Evolutionary conservation across 2,113 vertebrate species (phyloP).

Genomic region (Scomber japonicus): DNA sequence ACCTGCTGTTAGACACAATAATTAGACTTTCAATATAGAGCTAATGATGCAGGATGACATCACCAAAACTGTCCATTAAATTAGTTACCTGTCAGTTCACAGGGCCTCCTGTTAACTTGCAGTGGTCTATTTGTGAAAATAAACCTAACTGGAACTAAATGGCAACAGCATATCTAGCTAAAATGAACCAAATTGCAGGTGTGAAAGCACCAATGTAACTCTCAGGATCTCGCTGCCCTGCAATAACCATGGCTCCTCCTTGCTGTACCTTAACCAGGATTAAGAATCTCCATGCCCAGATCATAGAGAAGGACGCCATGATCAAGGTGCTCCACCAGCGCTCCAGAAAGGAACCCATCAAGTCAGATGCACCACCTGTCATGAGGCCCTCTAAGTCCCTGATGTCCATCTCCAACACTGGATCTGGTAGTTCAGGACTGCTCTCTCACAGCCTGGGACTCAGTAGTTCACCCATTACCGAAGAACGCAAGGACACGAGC

Average conservation of each 20-base stretch:
- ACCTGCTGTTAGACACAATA: too few relatives aligned
- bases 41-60: too few relatives aligned
- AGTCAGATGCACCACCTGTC: constrained; percentile 90
- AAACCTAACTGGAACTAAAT: too few relatives aligned
- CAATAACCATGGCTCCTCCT: constrained; percentile 1
- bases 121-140: too few relatives aligned
- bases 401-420: constrained; percentile 95
- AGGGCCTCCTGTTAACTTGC: too few relatives aligned
- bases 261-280: constrained; percentile 83
- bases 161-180: too few relatives aligned
- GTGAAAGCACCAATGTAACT: background rate
- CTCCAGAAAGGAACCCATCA: constrained; percentile 93
- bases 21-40: too few relatives aligned
- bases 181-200: too few relatives aligned
- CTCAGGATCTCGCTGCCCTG: background rate
- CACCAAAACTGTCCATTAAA: too few relatives aligned
- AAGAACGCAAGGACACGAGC: constrained; percentile 94
- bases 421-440: constrained; percentile 87
- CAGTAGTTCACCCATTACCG: constrained; percentile 93
- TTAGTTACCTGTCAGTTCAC: too few relatives aligned
- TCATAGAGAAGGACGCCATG: constrained; percentile 99
- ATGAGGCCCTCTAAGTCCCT: constrained; percentile 98
- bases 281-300: constrained; percentile 98
- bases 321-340: constrained; percentile 99
- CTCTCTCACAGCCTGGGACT: constrained; percentile 92